Percentiles rank a stretch among this genome's conserved stretches.
These are phyloP conservation scores for Fringilla coelebs DNA, from an alignment of 2,797 vertebrate genomes.

Conservation along the genomic window DNA sequence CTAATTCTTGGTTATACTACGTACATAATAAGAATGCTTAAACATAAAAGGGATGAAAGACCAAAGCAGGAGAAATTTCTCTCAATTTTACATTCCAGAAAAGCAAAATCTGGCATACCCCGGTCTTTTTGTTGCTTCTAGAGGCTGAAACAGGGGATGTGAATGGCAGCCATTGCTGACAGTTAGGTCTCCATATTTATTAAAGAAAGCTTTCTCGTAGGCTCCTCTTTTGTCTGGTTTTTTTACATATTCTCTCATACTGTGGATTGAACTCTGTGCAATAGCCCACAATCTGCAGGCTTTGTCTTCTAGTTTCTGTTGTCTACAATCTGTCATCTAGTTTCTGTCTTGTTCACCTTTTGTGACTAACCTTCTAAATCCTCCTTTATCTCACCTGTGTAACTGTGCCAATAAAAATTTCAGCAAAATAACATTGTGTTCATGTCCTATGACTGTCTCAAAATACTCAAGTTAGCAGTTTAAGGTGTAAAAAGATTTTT, in stretches of 20 bases:
- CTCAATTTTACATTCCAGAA: slow-evolving; percentile 6
- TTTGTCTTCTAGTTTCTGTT: not conserved
- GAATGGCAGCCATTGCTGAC: not conserved
- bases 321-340: not conserved
- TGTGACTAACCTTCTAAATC: slow-evolving; percentile 27
- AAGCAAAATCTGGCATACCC: not conserved
- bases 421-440: not conserved
- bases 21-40: slow-evolving; percentile 43
- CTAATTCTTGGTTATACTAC: slow-evolving; percentile 27
- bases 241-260: not conserved
- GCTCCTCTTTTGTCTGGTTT: not conserved
- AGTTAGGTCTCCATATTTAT: not conserved
- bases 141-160: not conserved
- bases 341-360: slow-evolving; percentile 25
- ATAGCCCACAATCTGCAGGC: not conserved
- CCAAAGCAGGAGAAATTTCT: slow-evolving; percentile 63
- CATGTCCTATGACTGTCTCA: not conserved
- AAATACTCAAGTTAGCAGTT: not conserved
- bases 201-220: not conserved
- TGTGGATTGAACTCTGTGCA: not conserved
- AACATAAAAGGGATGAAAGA: slow-evolving; percentile 49
- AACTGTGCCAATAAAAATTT: slow-evolving; percentile 22
- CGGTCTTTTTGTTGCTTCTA: not conserved
- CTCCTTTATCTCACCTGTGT: not conserved
- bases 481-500: not conserved